Evolutionary conservation across 2,888 invertebrate species (phyloP).

Genomic region (Alcis repandata): DNA sequence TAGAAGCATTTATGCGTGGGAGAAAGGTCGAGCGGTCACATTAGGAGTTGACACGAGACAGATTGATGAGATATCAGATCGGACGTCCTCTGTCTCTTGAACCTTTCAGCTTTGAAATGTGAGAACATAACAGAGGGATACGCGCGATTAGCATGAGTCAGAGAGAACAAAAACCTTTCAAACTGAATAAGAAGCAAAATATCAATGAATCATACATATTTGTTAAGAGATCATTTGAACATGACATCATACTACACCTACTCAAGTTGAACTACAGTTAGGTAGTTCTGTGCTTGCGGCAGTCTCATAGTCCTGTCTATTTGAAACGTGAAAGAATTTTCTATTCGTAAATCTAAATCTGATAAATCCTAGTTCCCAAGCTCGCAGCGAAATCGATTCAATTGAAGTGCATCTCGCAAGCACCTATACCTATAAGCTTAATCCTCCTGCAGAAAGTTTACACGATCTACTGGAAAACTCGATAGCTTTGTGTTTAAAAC

Average conservation of each 20-base stretch:
- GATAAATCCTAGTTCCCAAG: conserved; percentile 9
- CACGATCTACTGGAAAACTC: conserved; percentile 4
- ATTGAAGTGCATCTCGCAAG: conserved; percentile 12
- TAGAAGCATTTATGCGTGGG: conserved; percentile 26
- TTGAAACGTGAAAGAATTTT: conserved; percentile 10
- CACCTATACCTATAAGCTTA: background rate
- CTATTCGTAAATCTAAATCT: conserved; percentile 10
- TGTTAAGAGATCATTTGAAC: background rate
- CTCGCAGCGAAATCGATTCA: conserved; percentile 5
- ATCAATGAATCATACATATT: conserved; percentile 1
- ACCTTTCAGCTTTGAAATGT: conserved; percentile 12
- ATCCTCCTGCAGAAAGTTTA: conserved; percentile 2
- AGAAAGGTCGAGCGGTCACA: conserved; percentile 26
- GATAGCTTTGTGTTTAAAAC: background rate
- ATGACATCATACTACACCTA: conserved; percentile 13
- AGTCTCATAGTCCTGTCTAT: background rate
- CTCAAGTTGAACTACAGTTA: conserved; percentile 2
- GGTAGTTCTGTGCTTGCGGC: background rate
- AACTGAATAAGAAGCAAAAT: background rate
- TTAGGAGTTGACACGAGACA: conserved; percentile 24
- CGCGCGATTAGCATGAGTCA: background rate
- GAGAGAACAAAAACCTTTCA: background rate
- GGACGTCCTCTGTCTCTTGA: conserved; percentile 10
- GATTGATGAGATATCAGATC: conserved; percentile 24
- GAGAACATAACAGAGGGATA: background rate